phyloP scores from a whole-genome alignment of 2,797 vertebrate genomes.

The Myotis planiceps region DNA sequence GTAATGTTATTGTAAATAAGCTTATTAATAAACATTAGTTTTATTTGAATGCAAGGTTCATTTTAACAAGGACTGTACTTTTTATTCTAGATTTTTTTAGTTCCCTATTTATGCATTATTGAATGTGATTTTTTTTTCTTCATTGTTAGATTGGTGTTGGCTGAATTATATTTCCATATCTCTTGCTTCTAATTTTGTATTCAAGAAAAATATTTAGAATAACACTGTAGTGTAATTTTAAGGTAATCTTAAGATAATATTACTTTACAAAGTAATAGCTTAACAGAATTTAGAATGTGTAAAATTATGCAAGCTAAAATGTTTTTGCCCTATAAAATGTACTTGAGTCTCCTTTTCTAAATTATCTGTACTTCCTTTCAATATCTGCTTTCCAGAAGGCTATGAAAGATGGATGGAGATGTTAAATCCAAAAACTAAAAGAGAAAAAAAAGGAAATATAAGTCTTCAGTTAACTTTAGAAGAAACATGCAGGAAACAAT shows the following conservation, averaged over 20 bases:
- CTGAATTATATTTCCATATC: not conserved
- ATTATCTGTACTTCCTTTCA: constrained; percentile 29
- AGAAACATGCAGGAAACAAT: constrained; percentile 25
- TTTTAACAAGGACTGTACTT: constrained; percentile 28
- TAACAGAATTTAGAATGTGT: not conserved
- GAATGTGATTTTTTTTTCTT: not conserved
- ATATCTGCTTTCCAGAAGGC: constrained; percentile 1
- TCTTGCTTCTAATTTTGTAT: not conserved
- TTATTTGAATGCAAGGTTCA: constrained; percentile 32
- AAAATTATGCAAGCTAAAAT: not conserved
- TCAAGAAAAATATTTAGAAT: constrained; percentile 8
- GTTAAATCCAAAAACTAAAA: constrained; percentile 51
- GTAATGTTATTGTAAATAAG: constrained; percentile 68
- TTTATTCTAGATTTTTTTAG: not conserved
- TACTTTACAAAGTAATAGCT: not conserved
- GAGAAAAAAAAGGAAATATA: constrained; percentile 19
- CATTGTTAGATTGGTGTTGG: not conserved
- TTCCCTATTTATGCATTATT: not conserved
- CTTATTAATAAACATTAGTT: constrained; percentile 50
- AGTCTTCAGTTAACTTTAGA: constrained; percentile 30
- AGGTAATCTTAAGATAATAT: not conserved
- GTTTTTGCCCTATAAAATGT: not conserved
- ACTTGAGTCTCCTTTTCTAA: constrained; percentile 2
- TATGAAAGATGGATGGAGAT: constrained; percentile 41
- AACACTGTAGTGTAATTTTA: not conserved